Base-by-base conservation (phyloP, 2,888 invertebrate species). In the Lottia gigantea region DNA sequence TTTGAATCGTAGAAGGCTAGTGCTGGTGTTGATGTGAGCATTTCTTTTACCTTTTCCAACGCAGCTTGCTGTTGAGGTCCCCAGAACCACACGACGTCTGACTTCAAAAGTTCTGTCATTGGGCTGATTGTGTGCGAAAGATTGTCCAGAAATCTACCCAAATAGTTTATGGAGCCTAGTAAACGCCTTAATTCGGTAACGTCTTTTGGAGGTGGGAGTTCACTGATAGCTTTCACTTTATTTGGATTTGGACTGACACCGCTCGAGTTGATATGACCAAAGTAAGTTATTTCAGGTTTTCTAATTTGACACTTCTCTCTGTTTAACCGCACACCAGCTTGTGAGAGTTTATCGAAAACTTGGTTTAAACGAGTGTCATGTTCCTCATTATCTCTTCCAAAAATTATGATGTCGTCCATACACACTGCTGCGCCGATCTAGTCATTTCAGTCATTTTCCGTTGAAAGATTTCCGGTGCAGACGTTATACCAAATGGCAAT, bases 1-100 rank as follows among this genome's bases (percentile, higher is more conserved):
- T 67, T 73, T 1, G 68, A 64, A 45, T 76, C 75, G 64, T 73
- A 78, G 31, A 76, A 76, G 25, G 72, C 62, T 25, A 78, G 47
- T 16, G 74, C 71, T 1, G 67, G 76, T 45, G 67, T 71, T 61
- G 78, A 74, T 8, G 40, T 45, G 46, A 62, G 65, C 23, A 71
- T 66, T 4, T 49, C 46, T 55, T 74, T 68, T 45, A 71, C 64
- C 23, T 67, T 69, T 3, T 69, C 14, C 26, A 76, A 71, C 0
- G 75, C 72, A 16, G 71, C 25, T 23, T 65, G 23, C 25, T 71
- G 70, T 16, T 47, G 55, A 25, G n/a, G 8, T 8, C 49, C 63
- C 74, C 74, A 74, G 0, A 19, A 11, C 25, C 71, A 71, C 26
- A 70, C 66, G 3, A 62, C 46, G 23, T 71, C 74, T 19, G n/a